A percentile compares a stretch with the other conserved stretches of the same genome.
phyloP scores from a whole-genome alignment of 2,888 invertebrate genomes.

The Athalia rosae region DNA sequence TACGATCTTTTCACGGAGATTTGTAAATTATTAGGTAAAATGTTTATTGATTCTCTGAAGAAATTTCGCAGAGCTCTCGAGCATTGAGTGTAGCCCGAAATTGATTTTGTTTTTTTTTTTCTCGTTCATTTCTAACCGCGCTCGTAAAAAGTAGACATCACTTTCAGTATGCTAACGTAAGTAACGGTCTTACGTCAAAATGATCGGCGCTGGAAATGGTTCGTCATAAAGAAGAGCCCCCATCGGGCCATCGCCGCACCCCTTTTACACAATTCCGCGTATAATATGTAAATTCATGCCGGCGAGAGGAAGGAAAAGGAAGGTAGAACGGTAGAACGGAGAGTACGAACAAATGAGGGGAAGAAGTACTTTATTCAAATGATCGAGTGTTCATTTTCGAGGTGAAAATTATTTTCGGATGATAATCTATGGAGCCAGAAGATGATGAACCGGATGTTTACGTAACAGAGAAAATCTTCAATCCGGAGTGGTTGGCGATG shows the following conservation, averaged over 20 bases:
- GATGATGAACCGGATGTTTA: conserved; percentile 1
- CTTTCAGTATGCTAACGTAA: background rate
- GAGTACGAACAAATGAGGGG: background rate
- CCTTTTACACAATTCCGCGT: conserved; percentile 16
- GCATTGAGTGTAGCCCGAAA: too few relatives aligned
- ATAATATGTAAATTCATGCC: conserved; percentile 34
- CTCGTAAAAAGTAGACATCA: background rate
- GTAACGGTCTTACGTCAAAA: conserved; percentile 32
- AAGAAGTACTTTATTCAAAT: background rate
- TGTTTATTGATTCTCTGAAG: too few relatives aligned
- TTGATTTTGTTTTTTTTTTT: background rate
- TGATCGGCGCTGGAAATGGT: conserved; percentile 35
- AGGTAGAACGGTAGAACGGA: background rate
- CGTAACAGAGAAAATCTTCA: background rate
- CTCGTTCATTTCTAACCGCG: background rate
- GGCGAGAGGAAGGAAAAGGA: background rate
- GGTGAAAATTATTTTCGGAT: background rate
- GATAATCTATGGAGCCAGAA: conserved; percentile 10
- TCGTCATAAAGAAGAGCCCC: conserved; percentile 13
- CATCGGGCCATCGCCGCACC: background rate
- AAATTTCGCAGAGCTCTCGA: too few relatives aligned
- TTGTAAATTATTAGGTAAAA: too few relatives aligned
- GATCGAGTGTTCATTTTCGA: too few relatives aligned
- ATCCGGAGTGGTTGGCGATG: background rate
- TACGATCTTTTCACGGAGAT: too few relatives aligned